Percentiles rank a stretch among this genome's conserved stretches.
Conservation (phyloP, 37 sponge, comb jelly and placozoan genomes). For the Aplysina aerophoba region DNA sequence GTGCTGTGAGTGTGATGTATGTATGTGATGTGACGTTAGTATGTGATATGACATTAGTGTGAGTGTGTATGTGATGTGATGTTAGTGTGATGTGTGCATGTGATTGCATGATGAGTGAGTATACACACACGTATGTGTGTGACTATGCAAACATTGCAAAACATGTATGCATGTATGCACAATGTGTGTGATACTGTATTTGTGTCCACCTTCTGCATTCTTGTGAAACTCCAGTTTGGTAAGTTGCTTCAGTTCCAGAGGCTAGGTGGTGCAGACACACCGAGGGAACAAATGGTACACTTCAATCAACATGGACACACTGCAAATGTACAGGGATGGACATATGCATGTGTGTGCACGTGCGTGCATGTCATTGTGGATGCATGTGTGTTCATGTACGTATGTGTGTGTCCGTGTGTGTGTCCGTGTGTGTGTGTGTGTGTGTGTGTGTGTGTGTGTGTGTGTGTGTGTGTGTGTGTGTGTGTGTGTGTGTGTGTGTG, state of each 20-base stretch:
- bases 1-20: no score
- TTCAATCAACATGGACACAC: no score
- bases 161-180: constrained; percentile 5
- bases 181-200: no score
- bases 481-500: not conserved
- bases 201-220: constrained; percentile 78
- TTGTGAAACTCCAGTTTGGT: constrained; percentile 90
- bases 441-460: no score
- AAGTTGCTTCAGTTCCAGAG: constrained; percentile 83
- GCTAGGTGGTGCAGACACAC: constrained; percentile 47
- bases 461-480: not conserved
- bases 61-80: no score
- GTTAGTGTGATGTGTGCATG: no score
- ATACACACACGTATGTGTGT: constrained; percentile 9
- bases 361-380: not conserved
- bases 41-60: no score
- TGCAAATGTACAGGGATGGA: no score
- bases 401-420: constrained; percentile 9
- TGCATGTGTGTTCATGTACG: constrained; percentile 14
- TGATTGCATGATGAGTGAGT: constrained; percentile 2
- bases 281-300: no score
- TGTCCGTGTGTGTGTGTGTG: no score
- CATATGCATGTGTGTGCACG: constrained; percentile 24
- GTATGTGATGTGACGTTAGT: no score
- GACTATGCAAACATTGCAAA: not conserved